A percentile compares a stretch with the other conserved stretches of the same genome.
phyloP scores from a whole-genome alignment of 1,140 invertebrate genomes.

The Drosophila tristis region DNA sequence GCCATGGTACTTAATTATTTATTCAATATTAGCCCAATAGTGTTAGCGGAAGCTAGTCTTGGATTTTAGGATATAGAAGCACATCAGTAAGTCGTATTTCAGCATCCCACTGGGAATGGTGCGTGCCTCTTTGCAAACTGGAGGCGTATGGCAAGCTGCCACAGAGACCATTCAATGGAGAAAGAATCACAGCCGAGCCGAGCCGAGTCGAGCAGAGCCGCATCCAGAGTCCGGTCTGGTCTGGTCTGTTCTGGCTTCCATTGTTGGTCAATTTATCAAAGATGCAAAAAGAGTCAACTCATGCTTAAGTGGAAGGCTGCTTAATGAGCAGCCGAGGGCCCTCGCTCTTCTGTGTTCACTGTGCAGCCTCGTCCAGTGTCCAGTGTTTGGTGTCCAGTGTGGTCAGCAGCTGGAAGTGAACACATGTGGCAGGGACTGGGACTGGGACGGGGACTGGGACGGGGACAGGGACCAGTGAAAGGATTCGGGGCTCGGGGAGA shows the following conservation, averaged over 20 bases:
- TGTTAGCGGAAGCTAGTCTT: no score
- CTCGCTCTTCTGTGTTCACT: slow-evolving; percentile 5
- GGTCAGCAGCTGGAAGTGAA: slow-evolving; percentile 74
- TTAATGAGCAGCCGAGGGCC: slow-evolving; percentile 53
- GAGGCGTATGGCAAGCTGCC: no score
- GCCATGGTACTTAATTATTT: no score
- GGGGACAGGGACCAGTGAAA: slow-evolving; percentile 48
- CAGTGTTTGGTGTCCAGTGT: slow-evolving; percentile 57
- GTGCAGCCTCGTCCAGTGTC: not conserved
- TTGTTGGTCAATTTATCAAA: slow-evolving; percentile 57
- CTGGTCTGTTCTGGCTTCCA: not conserved
- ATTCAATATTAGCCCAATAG: no score
- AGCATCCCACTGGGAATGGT: no score
- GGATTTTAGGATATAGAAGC: no score
- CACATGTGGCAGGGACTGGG: slow-evolving; percentile 24
- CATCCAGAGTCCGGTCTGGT: not conserved
- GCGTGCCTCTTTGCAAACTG: no score
- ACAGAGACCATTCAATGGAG: no score
- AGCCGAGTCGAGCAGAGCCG: slow-evolving; percentile 16
- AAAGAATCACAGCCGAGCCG: slow-evolving; percentile 14
- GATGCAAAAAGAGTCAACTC: slow-evolving; percentile 63
- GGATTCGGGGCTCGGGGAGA: slow-evolving; percentile 36
- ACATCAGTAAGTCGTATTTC: no score
- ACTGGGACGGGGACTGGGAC: not conserved
- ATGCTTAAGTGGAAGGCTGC: slow-evolving; percentile 72